Evolutionary conservation across 1,140 invertebrate species (phyloP), one percentile per base, ranked within the genome.

Genomic region (Argopecten irradians): DNA sequence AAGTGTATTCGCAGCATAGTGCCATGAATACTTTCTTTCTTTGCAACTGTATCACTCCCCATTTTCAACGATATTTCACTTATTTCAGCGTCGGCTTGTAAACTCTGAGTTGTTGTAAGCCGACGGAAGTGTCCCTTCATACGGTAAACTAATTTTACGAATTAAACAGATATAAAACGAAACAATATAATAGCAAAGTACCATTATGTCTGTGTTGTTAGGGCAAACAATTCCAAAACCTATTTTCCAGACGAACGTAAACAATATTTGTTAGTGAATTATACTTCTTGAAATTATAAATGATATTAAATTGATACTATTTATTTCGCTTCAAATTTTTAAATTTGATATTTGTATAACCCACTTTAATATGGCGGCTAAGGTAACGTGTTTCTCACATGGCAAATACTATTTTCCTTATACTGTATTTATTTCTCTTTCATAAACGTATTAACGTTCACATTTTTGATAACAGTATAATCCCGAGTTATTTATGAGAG

Each of bases 1-100:
- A 97, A 96, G 43, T 96, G 96, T 91, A 97, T 93, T 28, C 55
- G 55, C 55, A 71, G 11, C 55, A 71, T 71, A 3, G 55, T 71
- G 22, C 55, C 55, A 71, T 71, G 55, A n/a, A 71, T 71, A 71
- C 13, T 71, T 28, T 71, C 55, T 28, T 28, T 71, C 19, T n/a
- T n/a, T 71, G 8, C 55, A 71, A 71, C 22, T 71, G 55, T 3
- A 71, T 71, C 55, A 28, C 19, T 28, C 28, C 55, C 55, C 55
- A 71, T 71, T n/a, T 28, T 28, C 22, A 71, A 3, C 55, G 55
- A 28, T n/a, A 46, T 1, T 71, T 71, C 5, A 13, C 36, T 8
- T 8, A 39, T 5, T 39, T 28, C 28, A 5, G 22, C 28, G n/a
- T 11, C 8, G n/a, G n/a, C n/a, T n/a, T 71, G 55, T 3, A 28